Conservation (phyloP, 2,113 vertebrate species). For the Rousettus leschenaultii region DNA sequence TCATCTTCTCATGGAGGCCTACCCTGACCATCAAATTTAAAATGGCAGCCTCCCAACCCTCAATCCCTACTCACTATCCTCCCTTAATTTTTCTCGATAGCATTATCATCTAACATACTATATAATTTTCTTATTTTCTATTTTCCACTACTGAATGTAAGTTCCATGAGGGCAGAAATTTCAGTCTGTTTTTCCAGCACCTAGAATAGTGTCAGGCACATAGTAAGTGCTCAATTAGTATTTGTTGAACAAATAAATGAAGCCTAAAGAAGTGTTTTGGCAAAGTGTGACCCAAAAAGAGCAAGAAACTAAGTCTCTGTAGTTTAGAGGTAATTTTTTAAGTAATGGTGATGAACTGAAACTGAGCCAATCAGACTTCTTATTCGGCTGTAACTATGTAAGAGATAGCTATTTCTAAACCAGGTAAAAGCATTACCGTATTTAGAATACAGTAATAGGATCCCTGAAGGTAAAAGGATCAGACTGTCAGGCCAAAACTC, state of each 20-base stretch:
- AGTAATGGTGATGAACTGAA: neutral
- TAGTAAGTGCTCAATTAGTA: neutral
- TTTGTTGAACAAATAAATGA: neutral
- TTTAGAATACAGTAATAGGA: neutral
- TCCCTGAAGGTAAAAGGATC: neutral
- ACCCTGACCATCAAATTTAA: neutral
- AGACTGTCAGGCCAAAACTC: slow-evolving; percentile 9
- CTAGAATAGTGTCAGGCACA: neutral
- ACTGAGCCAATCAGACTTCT: neutral
- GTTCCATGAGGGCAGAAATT: neutral
- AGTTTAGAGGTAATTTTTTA: slow-evolving; percentile 27
- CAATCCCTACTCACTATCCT: neutral
- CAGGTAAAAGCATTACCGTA: neutral
- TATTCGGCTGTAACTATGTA: neutral
- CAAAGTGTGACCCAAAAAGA: slow-evolving; percentile 3
- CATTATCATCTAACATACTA: neutral
- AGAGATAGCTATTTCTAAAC: slow-evolving; percentile 4
- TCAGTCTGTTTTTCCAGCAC: neutral
- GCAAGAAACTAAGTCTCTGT: neutral
- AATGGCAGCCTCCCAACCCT: neutral
- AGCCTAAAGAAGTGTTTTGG: neutral
- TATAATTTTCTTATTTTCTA: slow-evolving; percentile 4
- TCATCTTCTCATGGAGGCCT: neutral
- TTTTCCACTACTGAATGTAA: neutral
- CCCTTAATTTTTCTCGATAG: neutral